Conservation (phyloP, 2,888 invertebrate genomes). For the Anodontia alba region DNA sequence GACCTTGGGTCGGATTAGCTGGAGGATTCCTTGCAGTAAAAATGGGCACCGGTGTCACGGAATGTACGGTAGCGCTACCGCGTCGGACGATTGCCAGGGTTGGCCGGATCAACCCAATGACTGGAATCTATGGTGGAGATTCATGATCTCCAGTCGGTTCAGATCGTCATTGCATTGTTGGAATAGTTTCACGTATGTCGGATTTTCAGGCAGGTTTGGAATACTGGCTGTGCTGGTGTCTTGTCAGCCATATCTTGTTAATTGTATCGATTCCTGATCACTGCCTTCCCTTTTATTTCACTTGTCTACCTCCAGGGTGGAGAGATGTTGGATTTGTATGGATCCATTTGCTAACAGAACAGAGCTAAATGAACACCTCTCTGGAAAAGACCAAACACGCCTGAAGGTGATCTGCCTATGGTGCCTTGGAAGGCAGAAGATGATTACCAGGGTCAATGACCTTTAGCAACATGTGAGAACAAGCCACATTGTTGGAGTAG, state of each 20-base stretch:
- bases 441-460: conserved; percentile 29
- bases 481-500: too few relatives aligned
- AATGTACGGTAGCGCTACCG: not conserved
- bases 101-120: conserved; percentile 2
- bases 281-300: not conserved
- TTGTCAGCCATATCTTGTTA: not conserved
- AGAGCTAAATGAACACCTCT: conserved; percentile 12
- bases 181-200: not conserved
- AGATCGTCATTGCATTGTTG: not conserved
- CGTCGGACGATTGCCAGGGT: not conserved
- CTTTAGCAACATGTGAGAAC: conserved; percentile 18
- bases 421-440: conserved; percentile 21
- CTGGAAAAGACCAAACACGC: too few relatives aligned
- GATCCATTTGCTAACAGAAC: conserved; percentile 15
- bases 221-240: too few relatives aligned
- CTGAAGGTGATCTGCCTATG: too few relatives aligned
- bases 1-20: too few relatives aligned
- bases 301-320: conserved; percentile 21
- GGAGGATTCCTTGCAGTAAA: too few relatives aligned
- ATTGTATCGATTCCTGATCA: not conserved
- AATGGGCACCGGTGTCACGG: not conserved
- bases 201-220: not conserved
- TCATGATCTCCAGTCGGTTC: not conserved
- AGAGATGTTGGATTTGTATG: too few relatives aligned
- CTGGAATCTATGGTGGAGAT: not conserved